Evolutionary conservation across 2,888 invertebrate genomes (phyloP), one percentile per base, ranked within the genome.

Genomic region (Spilosoma lubricipeda): DNA sequence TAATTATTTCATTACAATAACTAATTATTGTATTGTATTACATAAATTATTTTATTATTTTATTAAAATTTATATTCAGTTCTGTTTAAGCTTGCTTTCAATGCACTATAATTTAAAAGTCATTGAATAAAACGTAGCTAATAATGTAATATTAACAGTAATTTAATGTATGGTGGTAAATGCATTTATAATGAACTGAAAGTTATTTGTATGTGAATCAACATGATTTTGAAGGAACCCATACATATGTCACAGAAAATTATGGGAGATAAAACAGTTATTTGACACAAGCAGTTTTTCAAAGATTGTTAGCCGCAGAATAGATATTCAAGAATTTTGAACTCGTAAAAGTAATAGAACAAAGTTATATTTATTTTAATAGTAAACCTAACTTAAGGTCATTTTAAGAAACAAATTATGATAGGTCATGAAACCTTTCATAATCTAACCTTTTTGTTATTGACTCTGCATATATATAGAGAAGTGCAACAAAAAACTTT

Each of bases 381-480:
- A 56, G n/a, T 56, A 56, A 23, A 56, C 0, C 52, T 23, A 23
- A 52, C 23, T 52, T 27, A 2, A 18, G 42, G 67, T 48, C 48
- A 48, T 48, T 67, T 30, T 13, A 33, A 48, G 13, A 48, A 48
- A 67, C 18, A 20, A 30, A 67, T 33, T 33, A 67, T 45, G 48
- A 18, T 48, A 27, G 18, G 30, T 13, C 30, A 33, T 67, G 13
- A 48, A 33, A 23, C 48, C 33, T 33, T 68, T 18, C 20, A 30
- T 20, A 63, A 68, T 72, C 36, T 64, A 73, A 69, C 73, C 68
- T 69, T n/a, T 52, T 64, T 73, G 64, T 64, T 65, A 73, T 73
- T 73, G 73, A 69, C 39, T 65, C 64, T 18, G 13, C 30, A n/a
- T 20, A 63, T 33, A 48, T 63, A 18, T 42, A 23, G 30, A 39